These are phyloP conservation scores for Turnix velox DNA, from an alignment of 2,113 vertebrate genomes.

Conservation along the genomic window DNA sequence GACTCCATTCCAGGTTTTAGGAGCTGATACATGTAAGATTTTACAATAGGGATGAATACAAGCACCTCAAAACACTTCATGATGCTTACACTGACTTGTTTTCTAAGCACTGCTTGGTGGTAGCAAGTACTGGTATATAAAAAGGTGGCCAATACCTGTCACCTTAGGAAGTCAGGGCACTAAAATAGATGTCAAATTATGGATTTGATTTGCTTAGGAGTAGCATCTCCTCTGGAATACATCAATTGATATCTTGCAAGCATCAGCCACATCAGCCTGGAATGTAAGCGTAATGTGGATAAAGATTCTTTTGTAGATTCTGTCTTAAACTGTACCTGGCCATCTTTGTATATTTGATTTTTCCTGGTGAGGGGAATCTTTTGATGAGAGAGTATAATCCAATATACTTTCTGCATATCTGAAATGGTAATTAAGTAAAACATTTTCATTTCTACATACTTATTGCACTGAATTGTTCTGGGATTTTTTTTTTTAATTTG, in stretches of 20 bases:
- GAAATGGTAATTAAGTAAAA: constrained; percentile 72
- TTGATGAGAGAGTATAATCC: constrained; percentile 64
- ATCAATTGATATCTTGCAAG: constrained; percentile 10
- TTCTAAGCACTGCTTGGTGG: not conserved
- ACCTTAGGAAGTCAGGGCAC: not conserved
- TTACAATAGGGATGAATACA: not conserved
- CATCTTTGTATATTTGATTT: constrained; percentile 38
- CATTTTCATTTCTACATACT: constrained; percentile 69
- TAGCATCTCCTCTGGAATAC: not conserved
- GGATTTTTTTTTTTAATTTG: constrained; percentile 18
- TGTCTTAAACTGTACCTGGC: constrained; percentile 45
- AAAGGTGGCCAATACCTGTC: not conserved
- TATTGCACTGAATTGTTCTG: constrained; percentile 72
- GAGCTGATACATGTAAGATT: constrained; percentile 13
- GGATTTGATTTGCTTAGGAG: not conserved
- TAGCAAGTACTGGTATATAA: not conserved
- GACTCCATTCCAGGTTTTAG: constrained; percentile 16
- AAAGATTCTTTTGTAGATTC: constrained; percentile 5
- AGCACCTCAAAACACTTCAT: not conserved
- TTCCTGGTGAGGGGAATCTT: constrained; percentile 47
- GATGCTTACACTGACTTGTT: not conserved
- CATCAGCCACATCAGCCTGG: constrained; percentile 8
- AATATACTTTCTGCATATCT: constrained; percentile 70
- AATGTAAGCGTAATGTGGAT: not conserved
- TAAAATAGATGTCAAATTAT: not conserved